These are phyloP conservation scores for Serrognathus titanus DNA, from an alignment of 2,888 invertebrate species.

Conservation along the genomic window DNA sequence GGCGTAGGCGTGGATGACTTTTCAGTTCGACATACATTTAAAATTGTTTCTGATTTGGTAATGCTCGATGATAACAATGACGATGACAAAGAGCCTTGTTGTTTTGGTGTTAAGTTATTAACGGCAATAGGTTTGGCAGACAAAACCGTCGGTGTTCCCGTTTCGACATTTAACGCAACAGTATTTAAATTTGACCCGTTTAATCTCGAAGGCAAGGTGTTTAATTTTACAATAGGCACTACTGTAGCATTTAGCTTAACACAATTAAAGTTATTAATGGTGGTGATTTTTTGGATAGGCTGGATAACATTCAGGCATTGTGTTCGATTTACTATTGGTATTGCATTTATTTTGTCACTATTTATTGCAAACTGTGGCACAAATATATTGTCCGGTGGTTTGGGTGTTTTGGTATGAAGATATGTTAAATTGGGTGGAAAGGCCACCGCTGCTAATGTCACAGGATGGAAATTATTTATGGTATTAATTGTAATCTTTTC, in stretches of 20 bases:
- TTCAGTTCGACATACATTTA: slow-evolving; percentile 20
- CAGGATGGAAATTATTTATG: slow-evolving; percentile 41
- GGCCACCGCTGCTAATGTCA: slow-evolving; percentile 44
- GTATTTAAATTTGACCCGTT: slow-evolving; percentile 31
- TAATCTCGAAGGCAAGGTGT: slow-evolving; percentile 42
- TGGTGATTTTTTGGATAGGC: slow-evolving; percentile 42
- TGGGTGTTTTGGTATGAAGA: slow-evolving; percentile 45
- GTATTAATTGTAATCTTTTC: slow-evolving; percentile 34
- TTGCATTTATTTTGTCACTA: slow-evolving; percentile 40
- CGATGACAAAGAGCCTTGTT: slow-evolving; percentile 20
- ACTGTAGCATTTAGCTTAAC: slow-evolving; percentile 49
- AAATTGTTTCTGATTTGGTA: slow-evolving; percentile 20
- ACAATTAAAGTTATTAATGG: slow-evolving; percentile 44
- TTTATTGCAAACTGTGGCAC: slow-evolving; percentile 44
- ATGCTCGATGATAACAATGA: slow-evolving; percentile 27
- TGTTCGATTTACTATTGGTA: slow-evolving; percentile 42
- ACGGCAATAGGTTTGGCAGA: slow-evolving; percentile 38
- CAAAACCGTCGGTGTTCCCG: slow-evolving; percentile 45
- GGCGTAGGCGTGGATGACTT: slow-evolving; percentile 24
- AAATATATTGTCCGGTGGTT: slow-evolving; percentile 43
- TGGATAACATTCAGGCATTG: slow-evolving; percentile 45
- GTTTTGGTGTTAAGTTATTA: slow-evolving; percentile 19
- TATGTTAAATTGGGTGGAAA: slow-evolving; percentile 46
- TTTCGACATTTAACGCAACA: slow-evolving; percentile 41
- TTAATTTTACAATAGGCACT: slow-evolving; percentile 50